Conservation (phyloP, 2,888 invertebrate species). For the Caenorhabditis becei region DNA sequence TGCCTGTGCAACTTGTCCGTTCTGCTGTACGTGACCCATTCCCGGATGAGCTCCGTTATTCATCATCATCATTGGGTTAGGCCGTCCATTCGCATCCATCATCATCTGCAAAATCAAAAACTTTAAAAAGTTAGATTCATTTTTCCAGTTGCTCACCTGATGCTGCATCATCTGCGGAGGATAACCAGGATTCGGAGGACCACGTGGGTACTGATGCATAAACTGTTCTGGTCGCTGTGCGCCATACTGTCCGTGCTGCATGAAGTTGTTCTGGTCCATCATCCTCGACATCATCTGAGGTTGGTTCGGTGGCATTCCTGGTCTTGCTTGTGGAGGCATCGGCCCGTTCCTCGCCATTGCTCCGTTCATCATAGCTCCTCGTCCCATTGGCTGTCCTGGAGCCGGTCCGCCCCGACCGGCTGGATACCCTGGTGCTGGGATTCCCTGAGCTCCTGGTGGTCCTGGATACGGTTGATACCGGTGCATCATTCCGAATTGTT, state of each 20-base stretch:
- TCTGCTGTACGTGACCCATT: conserved; percentile 37
- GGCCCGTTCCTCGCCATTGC: conserved; percentile 39
- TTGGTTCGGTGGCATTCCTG: conserved; percentile 38
- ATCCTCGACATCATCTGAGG: conserved; percentile 58
- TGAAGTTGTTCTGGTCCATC: conserved; percentile 44
- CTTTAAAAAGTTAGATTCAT: background rate
- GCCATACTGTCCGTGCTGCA: conserved; percentile 39
- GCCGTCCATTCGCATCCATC: conserved; percentile 60
- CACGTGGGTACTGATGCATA: conserved; percentile 59
- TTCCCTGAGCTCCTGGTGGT: conserved; percentile 3
- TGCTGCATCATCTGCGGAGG: conserved; percentile 61
- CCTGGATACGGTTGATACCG: conserved; percentile 25
- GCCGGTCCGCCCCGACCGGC: conserved; percentile 54
- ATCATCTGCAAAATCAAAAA: conserved; percentile 60
- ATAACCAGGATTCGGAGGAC: conserved; percentile 50
- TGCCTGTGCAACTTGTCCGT: conserved; percentile 23
- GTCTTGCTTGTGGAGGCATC: conserved; percentile 48
- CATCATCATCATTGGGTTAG: conserved; percentile 54
- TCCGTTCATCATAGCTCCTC: conserved; percentile 64
- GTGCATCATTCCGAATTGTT: conserved; percentile 58
- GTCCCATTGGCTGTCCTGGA: conserved; percentile 49
- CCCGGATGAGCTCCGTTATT: conserved; percentile 53
- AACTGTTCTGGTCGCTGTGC: conserved; percentile 44
- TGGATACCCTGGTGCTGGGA: conserved; percentile 35
- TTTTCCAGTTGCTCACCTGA: conserved; percentile 8